These are phyloP conservation scores for Hemitrygon akajei DNA, from an alignment of 2,797 vertebrate genomes.

Conservation along the genomic window DNA sequence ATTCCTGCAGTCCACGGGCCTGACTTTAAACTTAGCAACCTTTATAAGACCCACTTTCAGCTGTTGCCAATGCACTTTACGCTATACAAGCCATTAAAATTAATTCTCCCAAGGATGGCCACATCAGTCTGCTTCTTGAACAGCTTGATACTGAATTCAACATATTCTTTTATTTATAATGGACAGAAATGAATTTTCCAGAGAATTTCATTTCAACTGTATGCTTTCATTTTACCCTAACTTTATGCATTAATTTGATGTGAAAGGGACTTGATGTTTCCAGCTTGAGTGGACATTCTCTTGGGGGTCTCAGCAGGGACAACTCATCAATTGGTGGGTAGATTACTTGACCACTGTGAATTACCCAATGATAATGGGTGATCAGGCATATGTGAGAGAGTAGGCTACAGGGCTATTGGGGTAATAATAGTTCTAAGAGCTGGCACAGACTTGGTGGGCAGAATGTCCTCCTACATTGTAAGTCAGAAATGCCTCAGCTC, in stretches of 20 bases:
- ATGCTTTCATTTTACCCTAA: background rate
- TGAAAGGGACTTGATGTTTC: background rate
- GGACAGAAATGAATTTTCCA: background rate
- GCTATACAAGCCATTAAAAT: background rate
- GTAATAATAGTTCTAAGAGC: too few species aligned
- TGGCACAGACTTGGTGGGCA: too few species aligned
- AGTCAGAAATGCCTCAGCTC: too few species aligned
- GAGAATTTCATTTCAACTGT: background rate
- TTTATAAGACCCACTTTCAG: slow-evolving; percentile 12
- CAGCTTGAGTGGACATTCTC: background rate
- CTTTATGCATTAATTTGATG: background rate
- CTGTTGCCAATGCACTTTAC: background rate
- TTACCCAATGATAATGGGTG: too few species aligned
- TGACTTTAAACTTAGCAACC: slow-evolving; percentile 18
- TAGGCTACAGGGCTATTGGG: too few species aligned
- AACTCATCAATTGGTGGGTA: too few species aligned
- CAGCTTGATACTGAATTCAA: background rate
- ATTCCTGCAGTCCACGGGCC: background rate
- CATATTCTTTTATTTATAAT: background rate
- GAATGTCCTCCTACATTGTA: too few species aligned
- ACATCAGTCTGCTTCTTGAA: background rate
- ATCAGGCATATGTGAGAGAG: too few species aligned
- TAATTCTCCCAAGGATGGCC: background rate
- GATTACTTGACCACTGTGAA: too few species aligned
- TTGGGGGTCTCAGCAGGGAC: too few species aligned